These are phyloP conservation scores for Euphydryas editha DNA, from an alignment of 2,888 invertebrate genomes.

Conservation along the genomic window DNA sequence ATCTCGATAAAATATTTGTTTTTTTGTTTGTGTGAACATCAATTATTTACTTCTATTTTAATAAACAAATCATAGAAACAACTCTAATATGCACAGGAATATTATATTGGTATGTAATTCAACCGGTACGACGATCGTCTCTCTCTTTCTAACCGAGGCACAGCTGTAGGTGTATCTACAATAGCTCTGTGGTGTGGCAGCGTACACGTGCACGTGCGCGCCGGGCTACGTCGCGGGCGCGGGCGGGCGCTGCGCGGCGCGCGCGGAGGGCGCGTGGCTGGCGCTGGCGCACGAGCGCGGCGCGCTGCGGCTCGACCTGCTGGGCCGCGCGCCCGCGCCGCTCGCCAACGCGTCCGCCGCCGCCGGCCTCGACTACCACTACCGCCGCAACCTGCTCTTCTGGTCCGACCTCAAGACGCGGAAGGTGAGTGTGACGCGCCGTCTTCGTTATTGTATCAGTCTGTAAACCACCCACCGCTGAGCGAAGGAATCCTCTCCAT, in stretches of 20 bases:
- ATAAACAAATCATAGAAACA: no score
- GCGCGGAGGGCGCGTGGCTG: constrained; percentile 77
- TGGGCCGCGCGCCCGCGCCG: constrained; percentile 86
- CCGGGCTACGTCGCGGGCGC: constrained; percentile 87
- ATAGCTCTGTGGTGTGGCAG: constrained; percentile 49
- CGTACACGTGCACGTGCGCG: constrained; percentile 93
- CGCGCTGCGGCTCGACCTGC: constrained; percentile 88
- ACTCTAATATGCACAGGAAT: no score
- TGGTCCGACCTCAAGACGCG: constrained; percentile 96
- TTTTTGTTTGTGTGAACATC: no score
- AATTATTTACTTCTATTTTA: no score
- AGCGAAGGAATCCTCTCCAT: no score
- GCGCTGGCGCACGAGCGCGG: constrained; percentile 82
- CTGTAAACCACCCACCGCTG: no score
- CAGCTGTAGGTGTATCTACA: background rate
- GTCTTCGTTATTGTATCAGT: background rate
- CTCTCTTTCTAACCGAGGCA: no score
- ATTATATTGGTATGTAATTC: no score
- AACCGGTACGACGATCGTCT: no score
- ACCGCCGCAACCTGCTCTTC: constrained; percentile 89
- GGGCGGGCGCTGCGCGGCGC: constrained; percentile 87
- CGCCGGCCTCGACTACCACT: constrained; percentile 93
- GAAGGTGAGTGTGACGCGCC: constrained; percentile 79
- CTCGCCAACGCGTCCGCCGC: constrained; percentile 84
- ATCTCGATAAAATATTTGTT: no score